A percentile compares a stretch with the other conserved stretches of the same genome.
Conservation (phyloP, 2,113 vertebrate species). For the Pavo muticus region DNA sequence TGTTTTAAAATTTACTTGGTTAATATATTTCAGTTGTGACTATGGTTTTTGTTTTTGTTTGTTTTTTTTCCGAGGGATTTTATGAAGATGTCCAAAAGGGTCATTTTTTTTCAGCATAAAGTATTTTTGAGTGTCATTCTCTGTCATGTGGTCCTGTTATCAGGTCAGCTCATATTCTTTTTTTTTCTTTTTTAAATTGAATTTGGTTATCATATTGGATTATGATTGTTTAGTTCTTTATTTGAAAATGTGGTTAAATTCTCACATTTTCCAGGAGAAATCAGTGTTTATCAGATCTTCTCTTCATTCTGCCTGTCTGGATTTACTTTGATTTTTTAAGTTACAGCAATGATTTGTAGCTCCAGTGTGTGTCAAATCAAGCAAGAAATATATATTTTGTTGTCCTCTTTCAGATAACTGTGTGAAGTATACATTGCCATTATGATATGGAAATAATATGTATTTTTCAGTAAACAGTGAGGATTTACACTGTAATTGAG, state of each 20-base stretch:
- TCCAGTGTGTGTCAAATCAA: not conserved
- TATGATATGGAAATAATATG: slow-evolving; percentile 11
- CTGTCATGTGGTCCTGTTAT: not conserved
- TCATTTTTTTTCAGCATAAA: not conserved
- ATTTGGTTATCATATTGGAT: not conserved
- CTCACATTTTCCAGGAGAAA: not conserved
- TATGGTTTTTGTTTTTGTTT: not conserved
- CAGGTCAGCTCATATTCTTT: not conserved
- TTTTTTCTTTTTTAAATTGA: rapidly evolving
- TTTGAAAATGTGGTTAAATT: not conserved
- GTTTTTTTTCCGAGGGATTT: not conserved
- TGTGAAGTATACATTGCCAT: not conserved
- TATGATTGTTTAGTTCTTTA: not conserved
- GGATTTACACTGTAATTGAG: not conserved
- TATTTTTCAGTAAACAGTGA: not conserved
- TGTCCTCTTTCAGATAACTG: not conserved
- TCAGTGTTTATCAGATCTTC: not conserved
- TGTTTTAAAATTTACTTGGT: not conserved
- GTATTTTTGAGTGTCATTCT: not conserved
- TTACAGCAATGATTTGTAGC: not conserved
- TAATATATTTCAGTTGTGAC: not conserved
- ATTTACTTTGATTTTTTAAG: not conserved
- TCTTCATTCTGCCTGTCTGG: not conserved
- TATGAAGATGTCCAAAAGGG: not conserved
- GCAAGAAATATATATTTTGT: not conserved